Base-by-base conservation (phyloP, 1,140 invertebrate species). In the Caenorhabditis tropicalis region DNA sequence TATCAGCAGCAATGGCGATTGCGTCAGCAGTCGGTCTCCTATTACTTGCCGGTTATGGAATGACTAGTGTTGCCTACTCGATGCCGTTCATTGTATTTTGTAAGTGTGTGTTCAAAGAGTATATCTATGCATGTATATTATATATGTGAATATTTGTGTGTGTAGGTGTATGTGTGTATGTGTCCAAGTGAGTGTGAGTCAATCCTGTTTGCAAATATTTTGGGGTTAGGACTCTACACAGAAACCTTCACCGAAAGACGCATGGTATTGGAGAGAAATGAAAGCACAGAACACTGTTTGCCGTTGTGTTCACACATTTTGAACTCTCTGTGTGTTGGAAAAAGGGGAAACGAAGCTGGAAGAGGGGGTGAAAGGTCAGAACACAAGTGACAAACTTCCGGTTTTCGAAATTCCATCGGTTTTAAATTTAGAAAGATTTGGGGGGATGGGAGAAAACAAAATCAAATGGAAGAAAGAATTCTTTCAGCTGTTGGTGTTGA, bases 21-120 rank as follows among this genome's bases (percentile, higher is more conserved):
- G 79, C 82, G 31, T 86, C 83, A 49, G 89, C 82, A 51, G 86
- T 90, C 46, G 90, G 90, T 19, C 39, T 91, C 7, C 70, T 91
- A 24, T 85, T 91, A 24, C 84, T 91, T 16, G 39, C 86, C 21
- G 82, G 87, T 60, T 88, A 87, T 56, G 84, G 80, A 49, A 86
- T 90, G 81, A 91, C 90, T 24, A 89, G 88, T 82, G 87, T 91
- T 43, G 90, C 88, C 84, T 90, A 88, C 79, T 87, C 88, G 39
- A 96, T 96, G 19, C 96, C 96, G 6, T 97, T 98, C 90, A 94
- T 98, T 46, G 96, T 97, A 94, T 95, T 98, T 86, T 96, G 96
- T 97, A 93, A 94, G 94, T 93, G 19, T 70, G 21, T 84, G 70
- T 43, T 58, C 48, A 53, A 24, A 33, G 21, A 5, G 31, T 36